Base-by-base conservation (phyloP, 2,888 invertebrate genomes). In the Cheilosia vulpina region DNA sequence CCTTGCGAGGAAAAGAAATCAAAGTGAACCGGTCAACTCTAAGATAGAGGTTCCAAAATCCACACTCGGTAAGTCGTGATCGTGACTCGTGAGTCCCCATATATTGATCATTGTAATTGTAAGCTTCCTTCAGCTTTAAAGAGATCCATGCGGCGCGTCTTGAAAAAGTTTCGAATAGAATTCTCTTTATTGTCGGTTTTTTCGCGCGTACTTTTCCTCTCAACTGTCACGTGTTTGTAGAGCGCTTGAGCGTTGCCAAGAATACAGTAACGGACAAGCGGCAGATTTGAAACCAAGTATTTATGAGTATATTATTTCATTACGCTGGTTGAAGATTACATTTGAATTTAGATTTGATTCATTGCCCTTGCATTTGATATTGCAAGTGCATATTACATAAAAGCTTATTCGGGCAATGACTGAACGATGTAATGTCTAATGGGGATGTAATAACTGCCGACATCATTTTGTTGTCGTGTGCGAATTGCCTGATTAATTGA, bases 351-450 rank as follows among this genome's bases (percentile, higher is more conserved):
- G 15, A 55, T 71, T 50, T 13, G 52, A 50, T 79, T 63, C 15
- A 66, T 38, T 38, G 38, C 38, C 3, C 38, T 72, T 66, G 43
- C 60, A 60, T 58, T 79, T 79, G 72, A 72, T 34, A 45, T 71
- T 27, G 31, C 11, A 9, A 62, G 68, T 76, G 47, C 13, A 50
- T 34, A 34, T 34, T 34, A 69, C 45, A 50, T 19, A 19, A 45
- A 72, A 52, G 65, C 58, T 58, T 43, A 60, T 60, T 58, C 58
- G 79, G 65, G n/a, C 72, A 66, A 60, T 79, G 79, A 72, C 79
- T 79, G 72, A 19, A 31, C 24, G 24, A 52, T 34, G 11, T 34
- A 11, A 34, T 11, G 11, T 1, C 4, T 38, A 13, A 43, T 53
- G 19, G 17, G 15, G 41, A 19, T 60, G 60, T 19, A 72, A 9